Evolutionary conservation across 2,113 vertebrate species (phyloP).

Genomic region (Vidua chalybeata): DNA sequence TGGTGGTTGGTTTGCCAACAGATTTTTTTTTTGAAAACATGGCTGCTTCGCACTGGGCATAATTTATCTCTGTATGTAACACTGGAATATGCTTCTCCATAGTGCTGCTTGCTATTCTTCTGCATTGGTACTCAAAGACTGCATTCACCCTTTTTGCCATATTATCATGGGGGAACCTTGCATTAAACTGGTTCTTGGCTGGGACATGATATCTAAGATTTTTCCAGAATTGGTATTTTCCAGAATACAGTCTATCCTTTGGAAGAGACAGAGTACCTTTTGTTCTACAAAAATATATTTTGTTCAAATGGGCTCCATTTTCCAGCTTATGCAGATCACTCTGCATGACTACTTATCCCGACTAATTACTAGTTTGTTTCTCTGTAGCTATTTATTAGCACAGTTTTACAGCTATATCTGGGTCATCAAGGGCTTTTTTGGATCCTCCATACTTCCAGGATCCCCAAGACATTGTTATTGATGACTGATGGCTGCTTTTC

Average conservation of each 20-base stretch:
- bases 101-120: background rate
- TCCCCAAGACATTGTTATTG: background rate
- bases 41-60: background rate
- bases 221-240: background rate
- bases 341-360: background rate
- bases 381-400: background rate
- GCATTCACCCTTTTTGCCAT: background rate
- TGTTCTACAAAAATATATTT: background rate
- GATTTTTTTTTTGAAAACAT: background rate
- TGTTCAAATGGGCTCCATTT: background rate
- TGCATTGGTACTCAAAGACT: background rate
- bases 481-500: background rate
- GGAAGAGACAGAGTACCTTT: background rate
- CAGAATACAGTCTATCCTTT: background rate
- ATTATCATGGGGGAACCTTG: background rate
- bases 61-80: background rate
- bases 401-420: background rate
- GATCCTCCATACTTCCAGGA: background rate
- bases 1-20: background rate
- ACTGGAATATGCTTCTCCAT: background rate
- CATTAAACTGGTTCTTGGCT: background rate
- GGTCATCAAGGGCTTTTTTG: background rate
- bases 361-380: background rate
- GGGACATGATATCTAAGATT: background rate
- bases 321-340: background rate